Conservation (phyloP, 2,113 vertebrate genomes). For the Bubalus kerabau region DNA sequence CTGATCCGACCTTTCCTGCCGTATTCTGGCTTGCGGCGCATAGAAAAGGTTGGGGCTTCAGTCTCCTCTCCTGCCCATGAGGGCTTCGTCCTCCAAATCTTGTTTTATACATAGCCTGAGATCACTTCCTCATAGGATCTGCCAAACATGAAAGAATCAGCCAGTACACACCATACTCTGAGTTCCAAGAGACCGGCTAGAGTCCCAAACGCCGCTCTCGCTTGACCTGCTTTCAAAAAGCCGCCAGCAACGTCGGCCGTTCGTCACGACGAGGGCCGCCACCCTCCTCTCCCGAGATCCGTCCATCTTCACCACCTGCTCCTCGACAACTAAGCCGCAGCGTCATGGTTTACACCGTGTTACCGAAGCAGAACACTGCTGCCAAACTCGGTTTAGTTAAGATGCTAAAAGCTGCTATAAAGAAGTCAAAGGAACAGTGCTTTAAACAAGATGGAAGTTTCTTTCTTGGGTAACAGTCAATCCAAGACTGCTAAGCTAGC, state of each 20-base stretch:
- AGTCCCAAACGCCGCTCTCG: rapidly evolving
- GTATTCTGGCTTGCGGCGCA: background rate
- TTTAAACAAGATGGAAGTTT: background rate
- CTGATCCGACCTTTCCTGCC: background rate
- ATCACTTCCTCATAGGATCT: background rate
- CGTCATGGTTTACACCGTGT: rapidly evolving
- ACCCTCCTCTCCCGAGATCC: background rate
- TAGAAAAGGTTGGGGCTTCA: background rate
- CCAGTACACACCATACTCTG: rapidly evolving
- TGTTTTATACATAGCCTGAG: background rate
- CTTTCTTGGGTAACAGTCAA: background rate
- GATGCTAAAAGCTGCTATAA: background rate
- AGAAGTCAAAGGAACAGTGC: background rate
- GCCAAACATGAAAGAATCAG: background rate
- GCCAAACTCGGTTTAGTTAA: background rate
- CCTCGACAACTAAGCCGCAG: background rate
- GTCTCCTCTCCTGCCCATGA: background rate
- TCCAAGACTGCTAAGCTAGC: background rate
- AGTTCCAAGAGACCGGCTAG: rapidly evolving
- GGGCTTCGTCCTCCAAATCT: background rate
- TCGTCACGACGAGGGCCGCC: rapidly evolving
- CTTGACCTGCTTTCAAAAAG: background rate
- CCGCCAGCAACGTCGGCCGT: rapidly evolving
- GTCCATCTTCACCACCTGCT: background rate
- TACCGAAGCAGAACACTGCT: rapidly evolving